Conservation (phyloP, 2,888 invertebrate genomes). For the Conchocele bisecta region DNA sequence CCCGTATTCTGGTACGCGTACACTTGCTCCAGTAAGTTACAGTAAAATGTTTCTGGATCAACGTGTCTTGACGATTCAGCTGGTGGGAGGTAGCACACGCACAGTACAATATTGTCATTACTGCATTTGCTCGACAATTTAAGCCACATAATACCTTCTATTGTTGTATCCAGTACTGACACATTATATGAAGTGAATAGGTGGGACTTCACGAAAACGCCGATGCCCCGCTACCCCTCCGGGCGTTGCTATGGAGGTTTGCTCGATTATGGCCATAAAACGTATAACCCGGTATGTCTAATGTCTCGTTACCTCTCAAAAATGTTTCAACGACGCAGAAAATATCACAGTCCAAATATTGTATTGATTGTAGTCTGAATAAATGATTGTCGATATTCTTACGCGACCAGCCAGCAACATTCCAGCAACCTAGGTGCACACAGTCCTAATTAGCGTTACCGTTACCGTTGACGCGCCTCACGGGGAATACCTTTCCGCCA, state of each 20-base stretch:
- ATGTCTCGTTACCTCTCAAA: neutral
- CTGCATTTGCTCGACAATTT: neutral
- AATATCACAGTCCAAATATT: constrained; percentile 10
- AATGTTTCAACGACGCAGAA: constrained; percentile 13
- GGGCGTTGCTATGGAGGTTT: constrained; percentile 1
- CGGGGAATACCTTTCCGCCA: neutral
- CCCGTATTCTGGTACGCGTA: constrained; percentile 10
- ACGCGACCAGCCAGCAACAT: constrained; percentile 16
- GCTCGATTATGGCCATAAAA: constrained; percentile 15
- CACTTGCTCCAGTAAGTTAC: constrained; percentile 3
- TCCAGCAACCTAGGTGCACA: constrained; percentile 18
- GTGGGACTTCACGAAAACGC: constrained; percentile 8
- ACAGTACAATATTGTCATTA: no score
- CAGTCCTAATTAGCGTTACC: constrained; percentile 2
- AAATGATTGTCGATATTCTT: neutral
- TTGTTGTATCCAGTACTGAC: neutral
- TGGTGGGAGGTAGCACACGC: constrained; percentile 15
- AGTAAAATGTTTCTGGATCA: constrained; percentile 7
- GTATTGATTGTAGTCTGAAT: neutral
- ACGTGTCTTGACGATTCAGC: neutral
- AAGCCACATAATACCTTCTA: constrained; percentile 17
- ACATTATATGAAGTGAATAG: neutral
- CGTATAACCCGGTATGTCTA: neutral
- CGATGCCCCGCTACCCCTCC: constrained; percentile 23
- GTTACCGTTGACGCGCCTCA: neutral